Conservation (phyloP, 2,113 vertebrate species). For the Sebastes fasciatus region DNA sequence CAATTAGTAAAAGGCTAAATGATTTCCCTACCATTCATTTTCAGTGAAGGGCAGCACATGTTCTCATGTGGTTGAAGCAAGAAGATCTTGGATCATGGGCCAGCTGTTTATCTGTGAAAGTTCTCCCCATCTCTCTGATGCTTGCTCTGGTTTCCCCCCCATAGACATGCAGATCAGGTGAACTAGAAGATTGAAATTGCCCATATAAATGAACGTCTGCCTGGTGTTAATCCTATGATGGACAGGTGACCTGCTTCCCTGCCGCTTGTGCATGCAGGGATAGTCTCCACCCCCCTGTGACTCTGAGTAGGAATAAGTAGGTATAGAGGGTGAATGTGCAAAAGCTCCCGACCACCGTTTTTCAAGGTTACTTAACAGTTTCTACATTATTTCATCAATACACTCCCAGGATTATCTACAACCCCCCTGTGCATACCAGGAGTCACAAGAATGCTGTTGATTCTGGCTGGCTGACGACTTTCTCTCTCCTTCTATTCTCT, state of each 20-base stretch:
- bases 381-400: constrained; percentile 47
- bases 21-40: constrained; percentile 22
- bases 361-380: constrained; percentile 67
- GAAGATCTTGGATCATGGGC: not conserved
- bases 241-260: constrained; percentile 48
- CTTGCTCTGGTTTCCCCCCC: constrained; percentile 6
- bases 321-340: constrained; percentile 26
- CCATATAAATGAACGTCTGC: constrained; percentile 1
- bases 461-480: constrained; percentile 37
- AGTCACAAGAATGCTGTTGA: constrained; percentile 35
- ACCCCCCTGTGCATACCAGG: constrained; percentile 36
- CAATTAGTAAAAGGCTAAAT: constrained; percentile 24
- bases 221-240: constrained; percentile 58
- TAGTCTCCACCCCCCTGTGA: constrained; percentile 22
- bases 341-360: constrained; percentile 40
- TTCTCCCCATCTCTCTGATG: not conserved
- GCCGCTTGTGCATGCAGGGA: constrained; percentile 43
- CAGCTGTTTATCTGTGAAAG: not conserved
- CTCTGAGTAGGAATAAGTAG: constrained; percentile 45
- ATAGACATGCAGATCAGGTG: constrained; percentile 41
- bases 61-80: not conserved
- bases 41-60: not conserved
- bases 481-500: constrained; percentile 31
- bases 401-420: constrained; percentile 43
- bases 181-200: constrained; percentile 48